Evolutionary conservation across 1,140 invertebrate species (phyloP), one percentile per base, ranked within the genome.

Genomic region (Galleria mellonella): DNA sequence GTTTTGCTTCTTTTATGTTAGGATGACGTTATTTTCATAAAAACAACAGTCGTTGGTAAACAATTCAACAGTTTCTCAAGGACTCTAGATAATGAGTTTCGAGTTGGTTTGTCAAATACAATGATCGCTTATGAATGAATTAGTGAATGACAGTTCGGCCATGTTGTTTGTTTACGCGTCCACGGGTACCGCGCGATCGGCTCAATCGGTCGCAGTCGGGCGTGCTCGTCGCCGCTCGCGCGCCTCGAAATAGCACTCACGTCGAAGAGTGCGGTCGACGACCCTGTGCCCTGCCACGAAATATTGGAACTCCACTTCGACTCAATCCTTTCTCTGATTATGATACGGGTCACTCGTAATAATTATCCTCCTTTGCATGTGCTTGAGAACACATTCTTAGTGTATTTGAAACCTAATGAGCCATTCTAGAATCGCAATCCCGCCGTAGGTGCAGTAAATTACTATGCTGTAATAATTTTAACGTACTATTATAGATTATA

Each of bases 141-240:
- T 74, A 76, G 49, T 82, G 77, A 84, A 84, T 84, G 81, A 82
- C 77, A 81, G 71, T 72, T 75, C 71, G 57, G 74, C 72, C 74
- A 78, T 81, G 71, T 60, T 58, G 65, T 84, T 81, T 84, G 77
- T 83, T 82, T 82, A 83, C 79, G 78, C 72, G 65, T 63, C 62
- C 60, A 62, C 67, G 41, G 47, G 51, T 49, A 57, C 50, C 63
- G 53, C 51, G 54, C 62, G 56, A 43, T 73, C 11, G 43, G 30
- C 1, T 30, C 41, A 36, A 12, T 36, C 32, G 32, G 27, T 13
- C 45, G 74, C 72, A 64, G 54, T 37, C 37, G 57, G 43, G 45
- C 36, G 66, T 54, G 62, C 36, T 72, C 77, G 77, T 51, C 53
- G 46, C 42, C 52, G 65, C 43, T 72, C 74, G 71, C 59, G 45